Evolutionary conservation across 2,888 invertebrate species (phyloP).

Genomic region (Epirrhoe tristata): DNA sequence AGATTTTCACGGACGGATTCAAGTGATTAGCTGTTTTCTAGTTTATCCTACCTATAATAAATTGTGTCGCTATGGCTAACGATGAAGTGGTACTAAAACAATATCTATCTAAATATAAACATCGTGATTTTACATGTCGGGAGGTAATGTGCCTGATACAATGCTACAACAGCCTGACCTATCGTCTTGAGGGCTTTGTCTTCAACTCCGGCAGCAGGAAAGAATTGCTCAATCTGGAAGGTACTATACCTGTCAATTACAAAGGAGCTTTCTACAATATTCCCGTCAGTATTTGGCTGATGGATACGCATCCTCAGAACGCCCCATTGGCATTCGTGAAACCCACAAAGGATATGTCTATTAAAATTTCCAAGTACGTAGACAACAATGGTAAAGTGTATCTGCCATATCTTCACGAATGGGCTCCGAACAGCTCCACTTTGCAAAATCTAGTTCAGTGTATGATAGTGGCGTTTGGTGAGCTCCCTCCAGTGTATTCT

Average conservation of each 20-base stretch:
- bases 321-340: conserved; percentile 98
- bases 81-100: conserved; percentile 75
- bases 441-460: conserved; percentile 95
- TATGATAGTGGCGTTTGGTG: conserved; percentile 96
- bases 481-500: conserved; percentile 97
- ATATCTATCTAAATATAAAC: conserved; percentile 76
- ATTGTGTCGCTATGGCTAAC: conserved; percentile 66
- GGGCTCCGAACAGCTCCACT: conserved; percentile 94
- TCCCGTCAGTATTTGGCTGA: conserved; percentile 97
- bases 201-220: conserved; percentile 95
- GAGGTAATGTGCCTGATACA: conserved; percentile 78
- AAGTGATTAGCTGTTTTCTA: neutral
- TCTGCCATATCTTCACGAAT: conserved; percentile 98
- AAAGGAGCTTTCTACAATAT: conserved; percentile 97
- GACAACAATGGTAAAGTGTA: conserved; percentile 98
- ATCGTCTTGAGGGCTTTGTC: conserved; percentile 86
- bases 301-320: conserved; percentile 98
- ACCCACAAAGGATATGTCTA: conserved; percentile 97
- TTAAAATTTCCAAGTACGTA: conserved; percentile 97
- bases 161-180: conserved; percentile 75
- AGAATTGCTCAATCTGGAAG: conserved; percentile 93
- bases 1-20: conserved; percentile 4
- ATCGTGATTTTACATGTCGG: conserved; percentile 75
- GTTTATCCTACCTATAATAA: neutral
- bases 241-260: conserved; percentile 96